phyloP scores from a whole-genome alignment of 1,140 invertebrate species.

The Drosophila kikkawai region DNA sequence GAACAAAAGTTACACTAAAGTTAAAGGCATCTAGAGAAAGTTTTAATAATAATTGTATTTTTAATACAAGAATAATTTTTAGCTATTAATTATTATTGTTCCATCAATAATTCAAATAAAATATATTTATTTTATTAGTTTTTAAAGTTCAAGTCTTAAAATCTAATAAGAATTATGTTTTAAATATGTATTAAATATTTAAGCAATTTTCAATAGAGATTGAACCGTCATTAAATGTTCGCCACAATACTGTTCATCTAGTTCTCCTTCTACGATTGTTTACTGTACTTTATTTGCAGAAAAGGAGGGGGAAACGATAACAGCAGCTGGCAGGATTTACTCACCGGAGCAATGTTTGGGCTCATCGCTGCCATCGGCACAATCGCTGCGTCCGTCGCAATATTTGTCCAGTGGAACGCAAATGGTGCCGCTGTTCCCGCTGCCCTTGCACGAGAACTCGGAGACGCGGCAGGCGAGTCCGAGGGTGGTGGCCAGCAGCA shows the following conservation, averaged over 20 bases:
- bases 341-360: slow-evolving; percentile 92
- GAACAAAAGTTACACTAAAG: neutral
- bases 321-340: slow-evolving; percentile 50
- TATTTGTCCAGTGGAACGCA: slow-evolving; percentile 94
- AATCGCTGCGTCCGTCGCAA: slow-evolving; percentile 93
- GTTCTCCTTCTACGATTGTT: neutral
- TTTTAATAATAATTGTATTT: neutral
- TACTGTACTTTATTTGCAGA: slow-evolving; percentile 2
- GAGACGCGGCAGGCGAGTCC: slow-evolving; percentile 89
- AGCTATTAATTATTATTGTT: neutral
- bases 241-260: neutral
- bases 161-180: too few species aligned
- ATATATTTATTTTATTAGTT: neutral
- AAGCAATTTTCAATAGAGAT: neutral
- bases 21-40: neutral
- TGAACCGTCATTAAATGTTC: neutral
- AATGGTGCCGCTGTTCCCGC: slow-evolving; percentile 87
- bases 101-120: neutral
- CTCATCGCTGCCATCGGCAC: slow-evolving; percentile 93
- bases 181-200: too few species aligned
- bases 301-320: neutral
- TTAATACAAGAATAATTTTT: neutral
- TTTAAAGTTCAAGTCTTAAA: too few species aligned
- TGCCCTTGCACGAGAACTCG: slow-evolving; percentile 92
- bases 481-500: slow-evolving; percentile 57